Evolutionary conservation across 2,888 invertebrate genomes (phyloP), one percentile per base, ranked within the genome.

Genomic region (Ochlodes sylvanus): DNA sequence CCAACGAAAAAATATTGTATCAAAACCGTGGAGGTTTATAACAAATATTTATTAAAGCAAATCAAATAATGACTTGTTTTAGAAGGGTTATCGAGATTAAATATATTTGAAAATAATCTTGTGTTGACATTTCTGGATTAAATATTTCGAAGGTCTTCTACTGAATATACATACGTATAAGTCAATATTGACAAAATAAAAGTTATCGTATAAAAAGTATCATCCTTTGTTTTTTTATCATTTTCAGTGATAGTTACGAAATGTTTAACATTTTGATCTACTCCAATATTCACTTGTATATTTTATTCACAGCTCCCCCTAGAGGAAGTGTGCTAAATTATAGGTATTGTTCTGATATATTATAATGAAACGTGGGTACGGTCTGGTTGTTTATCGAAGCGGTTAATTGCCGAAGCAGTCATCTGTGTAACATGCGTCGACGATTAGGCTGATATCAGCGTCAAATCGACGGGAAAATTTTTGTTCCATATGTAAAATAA

Each of bases 321-420:
- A 77, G 72, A 84, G 88, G 87, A 90, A 87, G 80, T 86, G 81
- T 86, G 84, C 82, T 86, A 88, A 91, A 90, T 90, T 87, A 88
- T 86, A 27, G 27, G 27, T 27, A 89, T 88, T 87, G 86, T 87
- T 79, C 81, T 75, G 83, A 85, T 87, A 82, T 85, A 89, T 90
- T 88, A 79, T 90, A 91, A 92, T 91, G 85, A 92, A 90, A 90
- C 84, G 82, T 85, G 80, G 81, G 81, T 78, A 79, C 81, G 77
- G 83, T 81, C 78, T 82, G 83, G 78, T 76, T 72, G 84, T 78
- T 81, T 84, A 85, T 75, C 88, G 87, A 81, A 85, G 86, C 91
- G 87, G 77, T 82, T 87, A 92, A 93, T 92, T 90, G 92, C 88
- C 87, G 87, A 91, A 90, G 90, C 92, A 90, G 77, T 88, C 88